phyloP scores from a whole-genome alignment of 2,888 invertebrate genomes.

The Lordiphosa fenestrarum region DNA sequence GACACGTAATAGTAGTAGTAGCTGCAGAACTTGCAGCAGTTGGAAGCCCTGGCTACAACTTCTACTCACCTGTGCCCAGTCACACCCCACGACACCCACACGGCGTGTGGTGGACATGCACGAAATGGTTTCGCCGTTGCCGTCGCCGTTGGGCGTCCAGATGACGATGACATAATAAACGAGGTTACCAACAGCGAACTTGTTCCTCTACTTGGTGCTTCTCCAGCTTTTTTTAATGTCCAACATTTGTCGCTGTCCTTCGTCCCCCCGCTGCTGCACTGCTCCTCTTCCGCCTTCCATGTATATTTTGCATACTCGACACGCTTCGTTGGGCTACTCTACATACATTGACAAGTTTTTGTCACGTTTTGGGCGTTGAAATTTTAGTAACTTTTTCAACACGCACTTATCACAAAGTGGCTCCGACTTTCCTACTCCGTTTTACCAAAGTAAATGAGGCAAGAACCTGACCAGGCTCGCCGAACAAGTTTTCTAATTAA shows the following conservation, averaged over 20 bases:
- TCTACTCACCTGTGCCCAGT: constrained; percentile 20
- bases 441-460: constrained; percentile 53
- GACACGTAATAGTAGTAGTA: constrained; percentile 35
- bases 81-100: constrained; percentile 6
- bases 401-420: constrained; percentile 64
- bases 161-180: constrained; percentile 61
- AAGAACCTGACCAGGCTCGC: constrained; percentile 28
- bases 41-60: constrained; percentile 4
- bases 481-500: constrained; percentile 57
- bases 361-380: constrained; percentile 58
- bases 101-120: constrained; percentile 32
- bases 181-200: constrained; percentile 51
- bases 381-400: constrained; percentile 58
- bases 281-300: no score
- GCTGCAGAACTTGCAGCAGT: neutral
- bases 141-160: constrained; percentile 9
- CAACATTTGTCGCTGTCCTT: constrained; percentile 56
- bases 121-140: constrained; percentile 42
- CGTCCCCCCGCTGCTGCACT: constrained; percentile 15
- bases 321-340: constrained; percentile 44
- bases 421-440: constrained; percentile 49
- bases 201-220: constrained; percentile 38
- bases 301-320: constrained; percentile 62
- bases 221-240: constrained; percentile 45
- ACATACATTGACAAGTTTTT: constrained; percentile 51